Percentiles rank a stretch among this genome's conserved stretches.
These are phyloP conservation scores for Brachyptera putata DNA, from an alignment of 2,888 invertebrate genomes.

Conservation along the genomic window DNA sequence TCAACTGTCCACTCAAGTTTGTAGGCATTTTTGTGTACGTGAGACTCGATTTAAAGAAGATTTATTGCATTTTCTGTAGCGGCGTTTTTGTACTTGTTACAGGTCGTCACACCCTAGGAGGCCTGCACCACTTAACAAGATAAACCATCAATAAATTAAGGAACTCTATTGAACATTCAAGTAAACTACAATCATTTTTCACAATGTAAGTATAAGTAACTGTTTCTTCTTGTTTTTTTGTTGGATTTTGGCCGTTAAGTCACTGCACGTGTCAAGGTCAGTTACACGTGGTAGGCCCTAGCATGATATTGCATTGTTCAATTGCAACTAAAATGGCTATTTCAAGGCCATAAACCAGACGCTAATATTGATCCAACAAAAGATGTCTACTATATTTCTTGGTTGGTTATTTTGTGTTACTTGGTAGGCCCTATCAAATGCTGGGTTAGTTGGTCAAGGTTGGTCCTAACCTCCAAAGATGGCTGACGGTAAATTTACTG, in stretches of 20 bases:
- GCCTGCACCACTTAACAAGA: slow-evolving; percentile 1
- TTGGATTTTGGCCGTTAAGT: background rate
- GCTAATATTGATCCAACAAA: no score
- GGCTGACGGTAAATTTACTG: no score
- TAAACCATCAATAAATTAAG: slow-evolving; percentile 11
- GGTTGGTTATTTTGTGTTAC: no score
- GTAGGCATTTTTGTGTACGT: background rate
- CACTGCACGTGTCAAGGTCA: background rate
- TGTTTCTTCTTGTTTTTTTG: background rate
- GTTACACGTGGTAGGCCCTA: background rate
- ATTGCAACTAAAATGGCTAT: no score
- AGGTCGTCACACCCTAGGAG: slow-evolving; percentile 12
- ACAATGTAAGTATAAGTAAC: background rate
- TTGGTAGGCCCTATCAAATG: no score
- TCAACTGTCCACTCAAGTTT: background rate
- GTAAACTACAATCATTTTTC: background rate
- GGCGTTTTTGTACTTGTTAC: background rate
- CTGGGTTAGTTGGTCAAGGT: no score
- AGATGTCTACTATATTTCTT: no score
- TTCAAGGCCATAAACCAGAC: no score
- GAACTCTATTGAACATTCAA: background rate
- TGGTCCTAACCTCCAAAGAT: no score
- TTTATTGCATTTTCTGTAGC: no score
- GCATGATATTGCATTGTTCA: no score
- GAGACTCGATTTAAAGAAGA: background rate